Conservation (phyloP, 2,797 vertebrate species). For the Platalea minor region DNA sequence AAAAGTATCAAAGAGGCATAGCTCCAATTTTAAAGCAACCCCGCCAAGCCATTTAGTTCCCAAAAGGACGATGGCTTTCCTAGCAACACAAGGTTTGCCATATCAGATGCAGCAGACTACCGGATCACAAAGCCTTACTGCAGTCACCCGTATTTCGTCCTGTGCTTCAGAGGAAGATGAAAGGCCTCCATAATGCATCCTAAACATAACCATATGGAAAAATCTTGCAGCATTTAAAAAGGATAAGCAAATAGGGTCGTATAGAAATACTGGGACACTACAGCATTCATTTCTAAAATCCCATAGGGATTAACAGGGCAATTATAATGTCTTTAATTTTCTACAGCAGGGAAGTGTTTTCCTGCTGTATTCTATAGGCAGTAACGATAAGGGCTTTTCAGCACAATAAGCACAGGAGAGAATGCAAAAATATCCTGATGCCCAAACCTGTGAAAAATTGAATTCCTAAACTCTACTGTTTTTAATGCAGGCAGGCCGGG, state of each 20-base stretch:
- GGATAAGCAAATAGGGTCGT: not conserved
- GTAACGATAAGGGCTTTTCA: not conserved
- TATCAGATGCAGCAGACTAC: slow-evolving; percentile 3
- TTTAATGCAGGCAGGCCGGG: not conserved
- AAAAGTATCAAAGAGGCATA: slow-evolving; percentile 4
- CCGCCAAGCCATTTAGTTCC: not conserved
- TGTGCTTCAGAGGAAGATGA: slow-evolving; percentile 31
- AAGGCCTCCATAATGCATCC: slow-evolving; percentile 33
- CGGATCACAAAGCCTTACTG: not conserved
- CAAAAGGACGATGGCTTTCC: slow-evolving; percentile 4
- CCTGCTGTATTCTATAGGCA: not conserved
- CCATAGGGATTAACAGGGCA: not conserved
- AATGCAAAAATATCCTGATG: not conserved
- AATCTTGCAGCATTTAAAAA: not conserved
- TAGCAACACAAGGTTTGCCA: not conserved
- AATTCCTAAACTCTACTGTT: not conserved
- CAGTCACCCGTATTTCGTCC: slow-evolving; percentile 21
- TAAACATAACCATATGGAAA: slow-evolving; percentile 52
- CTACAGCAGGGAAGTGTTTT: not conserved
- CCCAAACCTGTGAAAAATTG: not conserved
- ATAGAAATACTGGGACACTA: not conserved
- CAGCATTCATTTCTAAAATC: not conserved
- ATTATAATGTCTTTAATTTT: not conserved
- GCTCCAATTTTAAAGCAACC: slow-evolving; percentile 25
- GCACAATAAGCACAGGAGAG: not conserved